Conservation (phyloP, 2,797 vertebrate genomes). For the Heteromormyrus szaboi region DNA sequence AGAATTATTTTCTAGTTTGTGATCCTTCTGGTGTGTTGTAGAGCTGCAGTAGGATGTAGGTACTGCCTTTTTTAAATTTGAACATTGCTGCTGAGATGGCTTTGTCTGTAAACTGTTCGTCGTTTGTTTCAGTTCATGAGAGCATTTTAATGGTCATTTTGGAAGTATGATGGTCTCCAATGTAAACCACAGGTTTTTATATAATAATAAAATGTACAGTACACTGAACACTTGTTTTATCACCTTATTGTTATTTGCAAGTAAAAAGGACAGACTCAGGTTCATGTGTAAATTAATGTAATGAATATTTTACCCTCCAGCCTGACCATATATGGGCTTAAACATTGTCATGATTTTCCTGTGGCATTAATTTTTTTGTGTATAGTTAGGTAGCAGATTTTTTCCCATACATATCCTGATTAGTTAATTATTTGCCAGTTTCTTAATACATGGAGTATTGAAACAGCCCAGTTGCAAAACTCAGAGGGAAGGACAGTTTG, state of each 20-base stretch:
- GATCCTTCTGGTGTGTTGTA: not conserved
- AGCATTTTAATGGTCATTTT: conserved; percentile 2
- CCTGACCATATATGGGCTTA: not conserved
- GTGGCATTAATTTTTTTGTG: not conserved
- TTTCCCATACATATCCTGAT: not conserved
- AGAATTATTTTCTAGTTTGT: not conserved
- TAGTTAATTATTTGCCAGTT: not conserved
- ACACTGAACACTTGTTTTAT: conserved; percentile 6
- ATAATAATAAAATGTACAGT: conserved; percentile 31
- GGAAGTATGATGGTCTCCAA: not conserved
- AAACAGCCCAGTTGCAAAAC: not conserved
- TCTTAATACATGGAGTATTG: not conserved
- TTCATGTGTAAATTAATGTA: not conserved
- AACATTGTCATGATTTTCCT: not conserved
- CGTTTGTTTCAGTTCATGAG: conserved; percentile 17
- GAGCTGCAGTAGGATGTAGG: not conserved
- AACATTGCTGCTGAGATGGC: conserved; percentile 38
- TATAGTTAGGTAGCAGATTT: not conserved
- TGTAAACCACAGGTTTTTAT: conserved; percentile 27
- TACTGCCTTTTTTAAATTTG: not conserved
- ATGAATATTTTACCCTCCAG: not conserved
- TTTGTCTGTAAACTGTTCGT: conserved; percentile 39
- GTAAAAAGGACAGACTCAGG: not conserved
- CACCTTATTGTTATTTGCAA: not conserved
- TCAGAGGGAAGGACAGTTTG: not conserved